A percentile compares a stretch with the other conserved stretches of the same genome.
phyloP scores from a whole-genome alignment of 1,140 invertebrate genomes.

The Brachionus manjavacas region DNA sequence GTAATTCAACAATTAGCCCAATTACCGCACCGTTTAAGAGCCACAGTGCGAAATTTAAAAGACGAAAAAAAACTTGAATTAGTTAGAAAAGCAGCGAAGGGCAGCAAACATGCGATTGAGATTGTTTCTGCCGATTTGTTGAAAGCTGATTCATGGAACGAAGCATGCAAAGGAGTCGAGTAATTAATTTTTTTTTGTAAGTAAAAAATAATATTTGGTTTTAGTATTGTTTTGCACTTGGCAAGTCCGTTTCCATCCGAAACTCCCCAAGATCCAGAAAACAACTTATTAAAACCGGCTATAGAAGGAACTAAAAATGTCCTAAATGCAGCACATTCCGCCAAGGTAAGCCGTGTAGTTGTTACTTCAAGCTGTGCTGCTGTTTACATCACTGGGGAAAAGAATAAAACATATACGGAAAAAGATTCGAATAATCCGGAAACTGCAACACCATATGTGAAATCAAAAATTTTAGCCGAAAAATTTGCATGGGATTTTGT shows the following conservation, averaged over 20 bases:
- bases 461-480: conserved; percentile 62
- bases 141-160: conserved; percentile 52
- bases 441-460: conserved; percentile 53
- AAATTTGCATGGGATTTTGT: conserved; percentile 63
- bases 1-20: conserved; percentile 60
- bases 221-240: conserved; percentile 59
- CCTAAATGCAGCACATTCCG: conserved; percentile 58
- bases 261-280: conserved; percentile 54
- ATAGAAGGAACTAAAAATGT: conserved; percentile 62
- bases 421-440: conserved; percentile 59
- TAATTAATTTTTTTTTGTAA: neutral
- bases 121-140: conserved; percentile 55
- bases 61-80: conserved; percentile 54
- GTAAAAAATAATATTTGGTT: neutral
- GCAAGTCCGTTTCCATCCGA: conserved; percentile 61
- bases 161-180: conserved; percentile 59
- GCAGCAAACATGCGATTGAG: conserved; percentile 58
- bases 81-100: conserved; percentile 54
- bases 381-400: conserved; percentile 52
- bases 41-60: conserved; percentile 59
- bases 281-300: conserved; percentile 59
- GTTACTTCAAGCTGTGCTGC: conserved; percentile 62
- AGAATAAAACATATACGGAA: conserved; percentile 59
- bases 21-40: conserved; percentile 60
- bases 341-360: conserved; percentile 60